Evolutionary conservation across 1,140 invertebrate species (phyloP), one percentile per base, ranked within the genome.

Genomic region (Pararge aegeria): DNA sequence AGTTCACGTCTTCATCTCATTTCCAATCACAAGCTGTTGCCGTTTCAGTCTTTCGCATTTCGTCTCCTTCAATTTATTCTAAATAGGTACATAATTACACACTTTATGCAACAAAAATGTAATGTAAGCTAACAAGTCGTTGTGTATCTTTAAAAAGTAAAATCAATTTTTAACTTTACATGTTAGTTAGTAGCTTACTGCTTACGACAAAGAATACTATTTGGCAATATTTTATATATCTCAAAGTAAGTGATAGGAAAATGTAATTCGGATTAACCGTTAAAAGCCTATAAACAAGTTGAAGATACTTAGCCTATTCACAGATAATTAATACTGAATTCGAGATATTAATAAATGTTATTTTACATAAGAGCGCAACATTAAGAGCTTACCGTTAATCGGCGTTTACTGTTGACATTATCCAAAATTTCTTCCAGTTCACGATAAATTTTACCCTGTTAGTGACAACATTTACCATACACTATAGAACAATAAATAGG

Each of bases 21-120:
- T 64, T 51, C 70, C 80, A 68, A 80, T 85, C 80, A 83, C 83
- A 84, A 83, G 85, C 72, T 86, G 82, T 85, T 85, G 69, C 78
- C 83, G 24, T 70, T 81, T 88, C 85, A 88, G 85, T 88, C 85
- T 85, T 72, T 79, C 70, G 57, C 61, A 62, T 79, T 72, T 61
- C 72, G 57, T 73, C 74, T 76, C 69, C 68, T 21, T 58, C 54
- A 20, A 55, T 13, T 27, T 42, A 54, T 51, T 49, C 24, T 62
- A 61, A 65, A 62, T 64, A 57, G 60, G 48, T 27, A 65, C n/a
- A 13, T 57, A 55, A 42, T 18, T 42, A 42, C 5, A 42, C 5
- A 16, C 12, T 46, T 34, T 34, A 34, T 34, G 30, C 30, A 34
- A 34, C 7, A 34, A 5, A 46, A n/a, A 15, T 15, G 16, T 15